Evolutionary conservation across 2,797 vertebrate genomes (phyloP).

Genomic region (Rhinogobio ventralis): DNA sequence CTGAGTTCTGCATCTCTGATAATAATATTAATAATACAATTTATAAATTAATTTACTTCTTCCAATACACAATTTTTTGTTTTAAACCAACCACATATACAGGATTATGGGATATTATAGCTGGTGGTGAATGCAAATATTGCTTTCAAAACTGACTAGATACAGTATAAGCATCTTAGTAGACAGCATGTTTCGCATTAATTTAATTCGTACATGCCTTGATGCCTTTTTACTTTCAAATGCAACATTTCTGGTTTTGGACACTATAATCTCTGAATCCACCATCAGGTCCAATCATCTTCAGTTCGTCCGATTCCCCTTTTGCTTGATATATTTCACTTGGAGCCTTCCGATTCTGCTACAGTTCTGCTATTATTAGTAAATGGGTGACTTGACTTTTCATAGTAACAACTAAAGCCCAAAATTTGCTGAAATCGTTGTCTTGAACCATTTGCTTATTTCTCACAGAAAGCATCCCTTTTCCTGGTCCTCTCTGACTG

Average conservation of each 20-base stretch:
- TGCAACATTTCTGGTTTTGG: background rate
- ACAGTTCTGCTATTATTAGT: background rate
- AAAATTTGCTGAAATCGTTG: background rate
- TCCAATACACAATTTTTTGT: background rate
- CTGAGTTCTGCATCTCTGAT: background rate
- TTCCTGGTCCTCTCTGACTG: constrained; percentile 5
- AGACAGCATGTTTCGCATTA: background rate
- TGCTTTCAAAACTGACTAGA: background rate
- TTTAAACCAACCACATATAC: background rate
- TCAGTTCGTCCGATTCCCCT: background rate
- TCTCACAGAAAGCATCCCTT: constrained; percentile 3
- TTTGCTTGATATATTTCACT: background rate
- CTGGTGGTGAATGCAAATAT: background rate
- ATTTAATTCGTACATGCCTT: background rate
- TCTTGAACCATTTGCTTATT: background rate
- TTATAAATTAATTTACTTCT: background rate
- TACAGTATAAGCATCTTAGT: background rate
- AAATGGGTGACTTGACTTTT: background rate
- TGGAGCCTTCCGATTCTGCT: constrained; percentile 3
- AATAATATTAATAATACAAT: background rate
- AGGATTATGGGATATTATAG: background rate
- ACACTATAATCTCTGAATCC: background rate
- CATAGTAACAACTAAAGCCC: background rate
- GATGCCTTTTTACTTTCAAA: background rate
- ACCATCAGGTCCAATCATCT: background rate